phyloP scores from a whole-genome alignment of 37 sponge, comb jelly and placozoan species.

The Lycopodina hypogea region DNA sequence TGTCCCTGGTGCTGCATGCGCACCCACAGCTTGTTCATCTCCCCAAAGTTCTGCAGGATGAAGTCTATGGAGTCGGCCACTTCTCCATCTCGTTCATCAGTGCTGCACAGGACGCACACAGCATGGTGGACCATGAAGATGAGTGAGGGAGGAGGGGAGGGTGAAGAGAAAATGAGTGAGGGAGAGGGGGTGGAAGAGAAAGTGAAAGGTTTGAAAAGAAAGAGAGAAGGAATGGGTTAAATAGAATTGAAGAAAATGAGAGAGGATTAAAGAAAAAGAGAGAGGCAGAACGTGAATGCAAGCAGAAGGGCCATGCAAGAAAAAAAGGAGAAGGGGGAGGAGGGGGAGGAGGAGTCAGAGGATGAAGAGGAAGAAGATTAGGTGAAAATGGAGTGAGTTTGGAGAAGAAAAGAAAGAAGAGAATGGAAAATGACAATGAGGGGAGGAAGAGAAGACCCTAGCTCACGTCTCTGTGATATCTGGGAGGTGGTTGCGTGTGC shows the following conservation, averaged over 20 bases:
- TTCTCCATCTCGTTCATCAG: conserved; percentile 65
- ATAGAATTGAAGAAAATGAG: no score
- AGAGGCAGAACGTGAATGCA: no score
- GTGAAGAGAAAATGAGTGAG: background rate
- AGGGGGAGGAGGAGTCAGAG: background rate
- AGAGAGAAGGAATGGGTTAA: no score
- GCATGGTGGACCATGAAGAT: background rate
- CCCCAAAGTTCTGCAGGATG: conserved; percentile 90
- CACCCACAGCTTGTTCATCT: conserved; percentile 99
- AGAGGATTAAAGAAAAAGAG: no score
- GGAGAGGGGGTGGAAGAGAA: background rate
- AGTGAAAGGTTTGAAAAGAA: no score
- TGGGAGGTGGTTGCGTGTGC: conserved; percentile 87
- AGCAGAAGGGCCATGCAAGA: no score
- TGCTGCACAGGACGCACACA: background rate
- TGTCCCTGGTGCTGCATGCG: conserved; percentile 99
- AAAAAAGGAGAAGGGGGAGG: no score
- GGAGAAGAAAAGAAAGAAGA: no score
- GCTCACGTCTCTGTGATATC: conserved; percentile 51
- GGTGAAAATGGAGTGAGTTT: no score
- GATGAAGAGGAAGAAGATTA: no score
- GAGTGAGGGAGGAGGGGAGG: background rate
- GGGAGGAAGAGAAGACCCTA: no score
- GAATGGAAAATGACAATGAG: no score
- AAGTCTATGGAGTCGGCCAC: conserved; percentile 91